Evolutionary conservation across 2,797 vertebrate genomes (phyloP).

Genomic region (Eupleurogrammus muticus): DNA sequence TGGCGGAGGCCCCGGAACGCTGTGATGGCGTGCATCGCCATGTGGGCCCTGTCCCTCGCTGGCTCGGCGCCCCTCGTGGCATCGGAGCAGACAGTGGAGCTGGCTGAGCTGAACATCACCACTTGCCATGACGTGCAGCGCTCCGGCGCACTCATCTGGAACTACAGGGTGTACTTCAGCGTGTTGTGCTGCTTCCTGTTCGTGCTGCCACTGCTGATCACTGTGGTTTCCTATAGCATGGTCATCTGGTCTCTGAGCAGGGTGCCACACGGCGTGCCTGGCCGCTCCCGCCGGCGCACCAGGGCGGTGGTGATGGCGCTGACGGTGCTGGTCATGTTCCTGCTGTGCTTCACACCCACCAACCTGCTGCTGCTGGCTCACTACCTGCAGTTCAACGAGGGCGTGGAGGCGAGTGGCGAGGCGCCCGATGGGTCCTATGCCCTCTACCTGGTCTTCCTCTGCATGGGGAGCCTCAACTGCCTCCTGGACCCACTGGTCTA

Average conservation of each 20-base stretch:
- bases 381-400: conserved; percentile 77
- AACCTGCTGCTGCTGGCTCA: conserved; percentile 88
- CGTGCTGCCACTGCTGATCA: conserved; percentile 88
- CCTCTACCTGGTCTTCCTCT: conserved; percentile 88
- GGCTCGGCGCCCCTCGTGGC: conserved; percentile 87
- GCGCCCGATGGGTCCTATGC: conserved; percentile 84
- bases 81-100: conserved; percentile 80
- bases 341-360: conserved; percentile 91
- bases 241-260: conserved; percentile 86
- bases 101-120: conserved; percentile 83
- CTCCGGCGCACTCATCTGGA: conserved; percentile 18
- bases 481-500: conserved; percentile 93
- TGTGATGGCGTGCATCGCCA: conserved; percentile 72
- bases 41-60: conserved; percentile 85
- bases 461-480: conserved; percentile 90
- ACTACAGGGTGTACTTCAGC: conserved; percentile 85
- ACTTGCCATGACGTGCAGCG: conserved; percentile 89
- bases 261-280: conserved; percentile 1
- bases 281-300: conserved; percentile 78
- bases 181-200: conserved; percentile 86
- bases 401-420: rapidly evolving
- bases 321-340: conserved; percentile 87
- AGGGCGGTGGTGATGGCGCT: conserved; percentile 86
- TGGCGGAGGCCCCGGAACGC: conserved; percentile 86
- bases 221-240: conserved; percentile 82